phyloP scores from a whole-genome alignment of 2,113 vertebrate genomes.

The Helogale parvula region DNA sequence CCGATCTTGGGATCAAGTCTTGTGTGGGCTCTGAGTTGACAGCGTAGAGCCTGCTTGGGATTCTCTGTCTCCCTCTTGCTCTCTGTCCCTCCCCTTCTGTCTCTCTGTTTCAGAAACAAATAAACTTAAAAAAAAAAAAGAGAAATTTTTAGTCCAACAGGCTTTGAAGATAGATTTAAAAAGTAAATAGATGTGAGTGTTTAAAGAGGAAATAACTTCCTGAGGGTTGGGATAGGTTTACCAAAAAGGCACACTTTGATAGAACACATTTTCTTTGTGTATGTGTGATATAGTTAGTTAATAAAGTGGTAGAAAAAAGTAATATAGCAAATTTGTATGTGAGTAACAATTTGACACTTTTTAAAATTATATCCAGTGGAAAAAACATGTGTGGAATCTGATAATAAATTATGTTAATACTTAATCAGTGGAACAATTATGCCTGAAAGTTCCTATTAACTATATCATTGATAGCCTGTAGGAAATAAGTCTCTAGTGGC shows the following conservation, averaged over 20 bases:
- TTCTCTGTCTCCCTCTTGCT: too few species aligned
- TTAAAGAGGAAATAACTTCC: background rate
- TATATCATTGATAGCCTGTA: background rate
- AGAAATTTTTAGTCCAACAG: background rate
- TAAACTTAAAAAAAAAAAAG: background rate
- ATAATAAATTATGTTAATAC: constrained; percentile 18
- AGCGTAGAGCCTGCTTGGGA: too few species aligned
- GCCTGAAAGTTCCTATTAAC: background rate
- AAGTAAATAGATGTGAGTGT: background rate
- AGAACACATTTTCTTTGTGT: background rate
- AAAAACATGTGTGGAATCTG: background rate
- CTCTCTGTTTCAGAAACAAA: too few species aligned
- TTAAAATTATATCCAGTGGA: background rate
- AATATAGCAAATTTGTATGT: background rate
- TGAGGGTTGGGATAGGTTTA: background rate
- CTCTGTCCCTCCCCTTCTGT: too few species aligned
- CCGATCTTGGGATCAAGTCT: too few species aligned
- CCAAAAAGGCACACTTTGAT: background rate
- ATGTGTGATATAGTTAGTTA: background rate
- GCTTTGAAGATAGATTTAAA: background rate
- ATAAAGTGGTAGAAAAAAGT: background rate
- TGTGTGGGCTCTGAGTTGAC: too few species aligned
- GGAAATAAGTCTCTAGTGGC: background rate
- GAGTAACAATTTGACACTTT: background rate
- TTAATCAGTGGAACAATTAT: background rate